Evolutionary conservation across 1,140 invertebrate species (phyloP).

Genomic region (Drosophila nigrodunni): DNA sequence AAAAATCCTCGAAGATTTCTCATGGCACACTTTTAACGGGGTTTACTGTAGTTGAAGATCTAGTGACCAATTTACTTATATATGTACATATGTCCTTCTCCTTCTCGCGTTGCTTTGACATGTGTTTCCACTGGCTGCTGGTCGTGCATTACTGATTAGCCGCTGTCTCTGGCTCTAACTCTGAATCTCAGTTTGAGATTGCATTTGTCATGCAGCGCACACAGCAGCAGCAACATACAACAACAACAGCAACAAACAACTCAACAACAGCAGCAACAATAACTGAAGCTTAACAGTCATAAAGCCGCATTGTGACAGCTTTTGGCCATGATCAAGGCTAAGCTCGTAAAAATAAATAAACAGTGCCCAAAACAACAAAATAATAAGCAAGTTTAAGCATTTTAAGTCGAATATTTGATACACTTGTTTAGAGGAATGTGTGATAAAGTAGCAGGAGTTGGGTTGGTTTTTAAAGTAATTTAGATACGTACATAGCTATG

Average conservation of each 20-base stretch:
- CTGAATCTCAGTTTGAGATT: constrained; percentile 26
- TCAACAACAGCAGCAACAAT: constrained; percentile 18
- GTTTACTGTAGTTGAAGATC: not conserved
- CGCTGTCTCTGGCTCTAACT: not conserved
- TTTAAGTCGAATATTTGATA: not conserved
- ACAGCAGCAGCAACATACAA: constrained; percentile 8
- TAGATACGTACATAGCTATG: too few species aligned
- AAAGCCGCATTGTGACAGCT: constrained; percentile 52
- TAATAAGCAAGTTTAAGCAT: not conserved
- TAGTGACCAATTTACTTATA: constrained; percentile 34
- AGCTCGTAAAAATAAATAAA: constrained; percentile 31
- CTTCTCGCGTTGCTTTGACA: constrained; percentile 32
- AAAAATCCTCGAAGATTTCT: not conserved
- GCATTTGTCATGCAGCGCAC: constrained; percentile 55
- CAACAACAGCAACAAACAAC: constrained; percentile 9
- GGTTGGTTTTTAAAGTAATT: too few species aligned
- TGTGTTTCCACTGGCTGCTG: constrained; percentile 36
- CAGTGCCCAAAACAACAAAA: constrained; percentile 12
- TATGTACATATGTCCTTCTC: not conserved
- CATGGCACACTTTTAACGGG: constrained; percentile 24
- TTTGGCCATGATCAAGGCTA: constrained; percentile 59
- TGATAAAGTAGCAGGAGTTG: too few species aligned
- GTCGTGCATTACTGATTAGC: constrained; percentile 46
- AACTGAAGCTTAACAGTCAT: constrained; percentile 37
- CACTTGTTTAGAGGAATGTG: not conserved